phyloP scores from a whole-genome alignment of 2,113 vertebrate species.

The Platichthys flesus region DNA sequence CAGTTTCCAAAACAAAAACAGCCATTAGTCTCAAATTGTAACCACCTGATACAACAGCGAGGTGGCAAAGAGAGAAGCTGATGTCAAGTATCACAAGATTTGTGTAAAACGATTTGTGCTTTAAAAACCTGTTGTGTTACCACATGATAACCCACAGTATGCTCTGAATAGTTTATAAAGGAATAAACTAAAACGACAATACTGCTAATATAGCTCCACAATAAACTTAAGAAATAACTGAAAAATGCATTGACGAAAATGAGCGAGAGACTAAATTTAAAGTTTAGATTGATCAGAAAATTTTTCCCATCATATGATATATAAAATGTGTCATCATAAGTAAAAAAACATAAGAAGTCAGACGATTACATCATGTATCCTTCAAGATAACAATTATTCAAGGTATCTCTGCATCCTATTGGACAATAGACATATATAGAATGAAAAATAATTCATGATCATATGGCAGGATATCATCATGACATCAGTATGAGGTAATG shows the following conservation, averaged over 20 bases:
- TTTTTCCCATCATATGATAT: no score
- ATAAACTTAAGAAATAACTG: no score
- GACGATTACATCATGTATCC: no score
- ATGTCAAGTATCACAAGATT: background rate
- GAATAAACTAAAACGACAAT: background rate
- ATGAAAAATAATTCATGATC: background rate
- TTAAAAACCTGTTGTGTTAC: constrained; percentile 12
- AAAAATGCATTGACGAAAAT: background rate
- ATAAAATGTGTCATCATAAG: no score
- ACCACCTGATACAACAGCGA: background rate
- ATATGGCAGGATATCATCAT: no score
- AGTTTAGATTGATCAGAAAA: no score
- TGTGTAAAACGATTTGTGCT: constrained; percentile 17
- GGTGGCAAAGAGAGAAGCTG: background rate
- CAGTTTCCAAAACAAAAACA: constrained; percentile 12
- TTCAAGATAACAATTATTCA: background rate
- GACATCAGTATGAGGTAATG: no score
- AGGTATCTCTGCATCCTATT: background rate
- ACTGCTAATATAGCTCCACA: background rate
- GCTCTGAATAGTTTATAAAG: background rate
- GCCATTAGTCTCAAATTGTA: constrained; percentile 15
- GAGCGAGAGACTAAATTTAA: no score
- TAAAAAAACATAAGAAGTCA: no score
- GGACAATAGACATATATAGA: background rate
- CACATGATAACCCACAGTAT: background rate